phyloP scores from a whole-genome alignment of 2,888 invertebrate genomes.

The Tribolium freemani region DNA sequence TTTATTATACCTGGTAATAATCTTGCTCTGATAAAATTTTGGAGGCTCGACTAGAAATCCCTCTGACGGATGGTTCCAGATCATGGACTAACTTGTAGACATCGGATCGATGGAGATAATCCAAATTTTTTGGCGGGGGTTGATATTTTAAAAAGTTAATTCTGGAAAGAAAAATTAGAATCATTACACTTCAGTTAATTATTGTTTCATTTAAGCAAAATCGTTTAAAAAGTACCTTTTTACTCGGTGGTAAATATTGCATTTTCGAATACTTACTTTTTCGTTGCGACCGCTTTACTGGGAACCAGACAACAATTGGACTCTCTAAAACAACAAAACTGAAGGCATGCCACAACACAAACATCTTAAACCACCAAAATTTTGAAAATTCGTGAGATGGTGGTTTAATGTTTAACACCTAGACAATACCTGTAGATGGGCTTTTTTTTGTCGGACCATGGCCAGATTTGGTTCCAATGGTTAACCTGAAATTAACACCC shows the following conservation, averaged over 20 bases:
- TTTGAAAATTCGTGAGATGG: background rate
- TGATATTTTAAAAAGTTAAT: constrained; percentile 94
- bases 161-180: constrained; percentile 68
- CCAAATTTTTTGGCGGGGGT: constrained; percentile 81
- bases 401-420: constrained; percentile 10
- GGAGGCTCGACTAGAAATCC: constrained; percentile 76
- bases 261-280: constrained; percentile 54
- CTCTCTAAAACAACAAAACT: constrained; percentile 68
- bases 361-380: constrained; percentile 13
- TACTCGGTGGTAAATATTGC: too few species aligned
- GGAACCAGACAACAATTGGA: constrained; percentile 71
- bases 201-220: too few species aligned
- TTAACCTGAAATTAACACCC: constrained; percentile 73
- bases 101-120: constrained; percentile 83
- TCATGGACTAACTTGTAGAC: constrained; percentile 86
- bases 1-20: constrained; percentile 53
- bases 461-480: constrained; percentile 75
- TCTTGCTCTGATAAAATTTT: constrained; percentile 80
- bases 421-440: constrained; percentile 72
- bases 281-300: constrained; percentile 56
- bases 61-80: constrained; percentile 76
- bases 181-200: too few species aligned
- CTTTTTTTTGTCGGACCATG: constrained; percentile 72
- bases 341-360: constrained; percentile 40
- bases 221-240: too few species aligned